Evolutionary conservation across 64 coral and sea anemone species (phyloP).

Genomic region (Montipora efflorescens): DNA sequence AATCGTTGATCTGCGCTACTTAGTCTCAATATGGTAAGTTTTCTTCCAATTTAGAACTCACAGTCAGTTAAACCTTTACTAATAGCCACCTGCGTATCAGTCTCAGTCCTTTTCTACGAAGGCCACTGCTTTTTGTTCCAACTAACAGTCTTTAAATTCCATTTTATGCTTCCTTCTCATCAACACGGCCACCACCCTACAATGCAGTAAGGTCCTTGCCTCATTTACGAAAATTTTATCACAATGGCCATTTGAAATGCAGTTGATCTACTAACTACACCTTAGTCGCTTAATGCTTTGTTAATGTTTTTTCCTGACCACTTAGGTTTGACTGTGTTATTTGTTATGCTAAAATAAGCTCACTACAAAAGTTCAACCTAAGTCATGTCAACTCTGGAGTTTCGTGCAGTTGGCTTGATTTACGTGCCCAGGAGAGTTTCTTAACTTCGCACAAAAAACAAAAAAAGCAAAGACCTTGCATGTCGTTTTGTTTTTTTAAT

Average conservation of each 20-base stretch:
- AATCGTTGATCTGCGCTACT: too few species aligned
- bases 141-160: neutral
- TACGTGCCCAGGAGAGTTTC: conserved; percentile 2
- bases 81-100: too few species aligned
- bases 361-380: neutral
- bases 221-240: neutral
- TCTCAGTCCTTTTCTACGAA: too few species aligned
- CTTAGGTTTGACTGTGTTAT: neutral
- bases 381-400: neutral
- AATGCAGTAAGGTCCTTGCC: neutral
- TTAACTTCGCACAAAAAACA: neutral
- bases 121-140: neutral
- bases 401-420: neutral
- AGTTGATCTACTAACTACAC: too few species aligned
- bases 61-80: too few species aligned
- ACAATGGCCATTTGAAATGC: too few species aligned
- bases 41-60: too few species aligned
- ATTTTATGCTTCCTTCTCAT: neutral
- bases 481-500: too few species aligned
- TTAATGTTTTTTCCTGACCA: neutral
- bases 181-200: neutral
- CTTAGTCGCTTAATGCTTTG: too few species aligned
- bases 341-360: neutral
- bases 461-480: neutral
- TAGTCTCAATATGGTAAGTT: too few species aligned